These are phyloP conservation scores for Brachionus manjavacas DNA, from an alignment of 1,140 invertebrate genomes.

Conservation along the genomic window DNA sequence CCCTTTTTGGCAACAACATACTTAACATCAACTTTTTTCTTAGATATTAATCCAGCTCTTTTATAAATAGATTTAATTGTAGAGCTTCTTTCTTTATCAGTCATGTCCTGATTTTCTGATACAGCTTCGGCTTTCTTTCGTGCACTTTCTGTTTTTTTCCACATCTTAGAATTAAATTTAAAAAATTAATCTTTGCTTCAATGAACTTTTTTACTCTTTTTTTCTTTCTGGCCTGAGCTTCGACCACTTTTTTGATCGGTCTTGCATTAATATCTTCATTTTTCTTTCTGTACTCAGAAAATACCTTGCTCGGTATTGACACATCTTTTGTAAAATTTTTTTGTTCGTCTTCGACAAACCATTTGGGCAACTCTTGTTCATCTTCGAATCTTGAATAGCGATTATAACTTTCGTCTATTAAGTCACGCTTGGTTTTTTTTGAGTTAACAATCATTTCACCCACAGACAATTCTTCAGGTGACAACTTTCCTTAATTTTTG, in stretches of 20 bases:
- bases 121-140: conserved; percentile 89
- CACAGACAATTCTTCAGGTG: conserved; percentile 47
- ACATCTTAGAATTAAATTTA: conserved; percentile 45
- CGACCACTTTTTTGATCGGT: conserved; percentile 94
- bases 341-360: conserved; percentile 91
- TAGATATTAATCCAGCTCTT: conserved; percentile 69
- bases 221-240: conserved; percentile 96
- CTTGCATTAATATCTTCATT: conserved; percentile 81
- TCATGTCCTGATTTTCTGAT: conserved; percentile 80
- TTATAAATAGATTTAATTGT: conserved; percentile 84
- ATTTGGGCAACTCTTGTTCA: conserved; percentile 75
- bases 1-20: conserved; percentile 92
- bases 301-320: conserved; percentile 69
- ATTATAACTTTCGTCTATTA: conserved; percentile 54
- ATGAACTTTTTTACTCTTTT: conserved; percentile 63
- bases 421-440: conserved; percentile 52
- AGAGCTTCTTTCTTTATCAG: conserved; percentile 80
- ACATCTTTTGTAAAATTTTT: conserved; percentile 76
- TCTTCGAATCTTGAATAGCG: conserved; percentile 61
- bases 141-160: conserved; percentile 80
- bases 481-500: conserved; percentile 42
- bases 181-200: neutral
- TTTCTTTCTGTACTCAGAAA: conserved; percentile 60
- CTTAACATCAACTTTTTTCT: conserved; percentile 76
- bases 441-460: conserved; percentile 53